phyloP scores from a whole-genome alignment of 1,140 invertebrate genomes.

The Drosophila sucinea region DNA sequence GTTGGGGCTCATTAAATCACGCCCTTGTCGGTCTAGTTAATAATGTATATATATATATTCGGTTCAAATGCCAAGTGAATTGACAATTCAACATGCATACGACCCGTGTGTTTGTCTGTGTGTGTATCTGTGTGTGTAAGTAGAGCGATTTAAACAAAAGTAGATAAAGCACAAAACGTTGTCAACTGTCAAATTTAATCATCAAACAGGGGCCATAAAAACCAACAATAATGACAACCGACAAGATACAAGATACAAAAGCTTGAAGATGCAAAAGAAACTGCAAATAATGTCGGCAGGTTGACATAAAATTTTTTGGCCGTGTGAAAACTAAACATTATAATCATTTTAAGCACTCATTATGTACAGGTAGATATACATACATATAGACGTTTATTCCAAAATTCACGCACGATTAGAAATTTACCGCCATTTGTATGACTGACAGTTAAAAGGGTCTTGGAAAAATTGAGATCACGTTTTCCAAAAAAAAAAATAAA shows the following conservation, averaged over 20 bases:
- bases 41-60: constrained; percentile 57
- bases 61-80: constrained; percentile 65
- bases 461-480: too few species aligned
- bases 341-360: neutral
- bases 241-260: constrained; percentile 46
- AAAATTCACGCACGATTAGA: too few species aligned
- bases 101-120: neutral
- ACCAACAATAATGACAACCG: constrained; percentile 13
- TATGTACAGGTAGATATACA: constrained; percentile 5
- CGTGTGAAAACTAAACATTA: constrained; percentile 10
- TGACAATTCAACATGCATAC: constrained; percentile 61
- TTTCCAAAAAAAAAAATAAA: too few species aligned
- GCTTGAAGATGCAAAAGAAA: constrained; percentile 28
- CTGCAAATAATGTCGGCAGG: constrained; percentile 52
- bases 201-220: constrained; percentile 61
- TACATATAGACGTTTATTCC: constrained; percentile 20
- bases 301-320: constrained; percentile 58
- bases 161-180: constrained; percentile 64
- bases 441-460: too few species aligned
- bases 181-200: constrained; percentile 80
- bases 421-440: too few species aligned
- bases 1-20: constrained; percentile 59
- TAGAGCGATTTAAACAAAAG: constrained; percentile 41
- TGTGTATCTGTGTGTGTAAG: constrained; percentile 24
- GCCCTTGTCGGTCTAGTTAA: constrained; percentile 70